These are phyloP conservation scores for Rhizomys pruinosus DNA, from an alignment of 2,113 vertebrate genomes.

Conservation along the genomic window DNA sequence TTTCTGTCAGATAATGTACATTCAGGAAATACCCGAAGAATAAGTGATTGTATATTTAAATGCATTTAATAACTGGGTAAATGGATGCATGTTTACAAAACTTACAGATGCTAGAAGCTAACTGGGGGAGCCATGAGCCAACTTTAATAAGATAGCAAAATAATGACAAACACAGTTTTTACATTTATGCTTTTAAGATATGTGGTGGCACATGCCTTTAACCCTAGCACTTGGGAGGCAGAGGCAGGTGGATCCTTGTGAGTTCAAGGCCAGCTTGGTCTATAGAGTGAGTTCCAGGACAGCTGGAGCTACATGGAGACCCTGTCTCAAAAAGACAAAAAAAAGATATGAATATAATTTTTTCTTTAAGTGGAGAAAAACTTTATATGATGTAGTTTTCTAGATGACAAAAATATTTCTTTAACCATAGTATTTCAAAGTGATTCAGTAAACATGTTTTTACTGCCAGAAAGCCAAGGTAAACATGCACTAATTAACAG, in stretches of 20 bases:
- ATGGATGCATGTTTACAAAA: background rate
- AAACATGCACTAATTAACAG: slow-evolving; percentile 5
- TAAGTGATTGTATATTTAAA: slow-evolving; percentile 17
- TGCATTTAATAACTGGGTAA: background rate
- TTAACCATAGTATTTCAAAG: background rate
- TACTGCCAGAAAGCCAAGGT: background rate
- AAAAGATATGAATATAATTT: background rate
- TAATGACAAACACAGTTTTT: background rate
- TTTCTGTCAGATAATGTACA: background rate
- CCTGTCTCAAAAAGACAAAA: too few relatives aligned
- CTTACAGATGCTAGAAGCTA: background rate
- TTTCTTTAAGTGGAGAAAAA: slow-evolving; percentile 13
- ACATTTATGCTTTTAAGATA: background rate
- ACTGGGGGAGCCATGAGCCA: background rate
- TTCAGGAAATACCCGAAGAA: slow-evolving; percentile 15
- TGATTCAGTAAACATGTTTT: background rate
- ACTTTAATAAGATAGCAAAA: background rate
- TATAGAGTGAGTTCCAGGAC: too few relatives aligned
- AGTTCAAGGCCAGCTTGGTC: too few relatives aligned
- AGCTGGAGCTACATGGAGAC: too few relatives aligned
- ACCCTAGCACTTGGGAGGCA: too few relatives aligned
- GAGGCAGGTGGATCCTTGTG: too few relatives aligned
- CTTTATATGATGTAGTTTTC: background rate
- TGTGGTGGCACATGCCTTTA: too few relatives aligned
- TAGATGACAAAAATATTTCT: background rate